phyloP scores from a whole-genome alignment of 1,140 invertebrate genomes.

The Leptopilina boulardi region DNA sequence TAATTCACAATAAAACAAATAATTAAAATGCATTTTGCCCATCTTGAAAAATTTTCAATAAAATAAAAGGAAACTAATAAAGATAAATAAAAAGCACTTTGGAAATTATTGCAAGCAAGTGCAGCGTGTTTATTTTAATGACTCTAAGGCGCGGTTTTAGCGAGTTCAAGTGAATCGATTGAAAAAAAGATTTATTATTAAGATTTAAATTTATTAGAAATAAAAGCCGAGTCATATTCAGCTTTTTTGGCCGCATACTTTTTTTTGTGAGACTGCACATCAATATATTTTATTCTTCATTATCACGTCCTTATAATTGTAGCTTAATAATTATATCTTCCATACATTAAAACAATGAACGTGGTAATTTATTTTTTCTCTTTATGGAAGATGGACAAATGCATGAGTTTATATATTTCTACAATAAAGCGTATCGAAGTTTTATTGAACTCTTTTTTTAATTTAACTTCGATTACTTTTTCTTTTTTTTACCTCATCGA shows the following conservation, averaged over 20 bases:
- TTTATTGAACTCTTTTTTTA: not conserved
- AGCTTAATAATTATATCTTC: slow-evolving; percentile 15
- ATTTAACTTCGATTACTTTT: slow-evolving; percentile 4
- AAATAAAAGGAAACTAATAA: not conserved
- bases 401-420: slow-evolving; percentile 4
- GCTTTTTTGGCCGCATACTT: slow-evolving; percentile 1
- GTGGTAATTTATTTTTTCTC: too few species aligned
- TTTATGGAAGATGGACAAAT: slow-evolving; percentile 8
- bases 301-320: slow-evolving; percentile 20
- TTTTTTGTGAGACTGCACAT: slow-evolving; percentile 17
- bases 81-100: slow-evolving; percentile 20
- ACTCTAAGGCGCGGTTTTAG: slow-evolving; percentile 22
- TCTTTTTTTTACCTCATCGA: slow-evolving; percentile 1
- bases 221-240: not conserved
- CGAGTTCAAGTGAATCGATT: slow-evolving; percentile 27
- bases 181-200: slow-evolving; percentile 5
- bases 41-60: not conserved
- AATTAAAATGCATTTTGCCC: slow-evolving; percentile 28
- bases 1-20: not conserved
- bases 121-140: not conserved
- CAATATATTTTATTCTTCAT: not conserved
- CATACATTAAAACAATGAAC: not conserved
- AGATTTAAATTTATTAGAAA: slow-evolving; percentile 1
- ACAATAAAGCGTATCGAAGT: slow-evolving; percentile 26
- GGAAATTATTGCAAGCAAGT: slow-evolving; percentile 30